Conservation (phyloP, 2,113 vertebrate genomes). For the Oryctolagus cuniculus region mOryCun1.1 NC_091433.1:189582001-189582500, state of each 20-base stretch:
- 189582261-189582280: neutral
- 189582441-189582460: neutral
- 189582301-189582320: neutral
- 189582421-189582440: rapidly evolving
- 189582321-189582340: neutral
- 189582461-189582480: no score
- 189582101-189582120: no score
- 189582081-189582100: no score
- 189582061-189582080: no score
- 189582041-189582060: no score
- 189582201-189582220: neutral
- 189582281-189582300: neutral
- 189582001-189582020: no score
- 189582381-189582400: neutral
- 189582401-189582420: neutral
- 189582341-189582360: neutral
- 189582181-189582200: no score
- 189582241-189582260: neutral
- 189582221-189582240: neutral
- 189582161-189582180: no score
- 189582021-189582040: no score
- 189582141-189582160: no score
- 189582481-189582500: no score
- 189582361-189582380: neutral
- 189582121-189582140: no score